Conservation (phyloP, 2,797 vertebrate genomes). For the Pangasius macronema region DNA sequence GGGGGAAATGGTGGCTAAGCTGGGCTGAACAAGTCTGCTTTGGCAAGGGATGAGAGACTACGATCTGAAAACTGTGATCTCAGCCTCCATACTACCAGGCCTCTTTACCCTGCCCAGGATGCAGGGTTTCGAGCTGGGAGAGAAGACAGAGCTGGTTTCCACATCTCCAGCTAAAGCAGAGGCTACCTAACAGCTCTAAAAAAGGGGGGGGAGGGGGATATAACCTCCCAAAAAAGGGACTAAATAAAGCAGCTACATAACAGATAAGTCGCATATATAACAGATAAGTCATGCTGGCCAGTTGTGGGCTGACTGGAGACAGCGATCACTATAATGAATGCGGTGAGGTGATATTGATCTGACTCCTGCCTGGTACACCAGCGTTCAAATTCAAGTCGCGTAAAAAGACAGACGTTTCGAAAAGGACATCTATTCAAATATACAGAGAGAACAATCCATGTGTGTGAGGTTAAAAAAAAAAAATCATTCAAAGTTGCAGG, state of each 20-base stretch:
- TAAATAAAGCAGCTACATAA: constrained; percentile 29
- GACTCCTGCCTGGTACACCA: constrained; percentile 35
- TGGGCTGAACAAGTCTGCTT: constrained; percentile 47
- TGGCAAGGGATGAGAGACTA: constrained; percentile 42
- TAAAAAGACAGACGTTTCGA: neutral
- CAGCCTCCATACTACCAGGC: neutral
- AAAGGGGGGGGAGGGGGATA: neutral
- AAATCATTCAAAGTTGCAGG: neutral
- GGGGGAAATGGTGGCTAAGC: constrained; percentile 37
- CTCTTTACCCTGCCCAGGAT: constrained; percentile 9
- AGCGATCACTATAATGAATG: constrained; percentile 45
- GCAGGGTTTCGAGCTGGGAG: neutral
- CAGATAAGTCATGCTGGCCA: constrained; percentile 44
- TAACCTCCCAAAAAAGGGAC: constrained; percentile 33
- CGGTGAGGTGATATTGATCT: constrained; percentile 40
- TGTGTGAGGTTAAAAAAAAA: neutral
- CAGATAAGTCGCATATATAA: neutral
- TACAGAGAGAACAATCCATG: neutral
- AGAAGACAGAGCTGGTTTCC: constrained; percentile 13
- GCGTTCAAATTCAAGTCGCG: constrained; percentile 36
- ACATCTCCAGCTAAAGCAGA: constrained; percentile 52
- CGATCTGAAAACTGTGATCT: constrained; percentile 7
- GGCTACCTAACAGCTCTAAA: constrained; percentile 26
- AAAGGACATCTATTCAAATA: neutral
- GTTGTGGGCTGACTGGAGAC: constrained; percentile 34